Base-by-base conservation (phyloP, 2,113 vertebrate species). In the Pimephales promelas region DNA sequence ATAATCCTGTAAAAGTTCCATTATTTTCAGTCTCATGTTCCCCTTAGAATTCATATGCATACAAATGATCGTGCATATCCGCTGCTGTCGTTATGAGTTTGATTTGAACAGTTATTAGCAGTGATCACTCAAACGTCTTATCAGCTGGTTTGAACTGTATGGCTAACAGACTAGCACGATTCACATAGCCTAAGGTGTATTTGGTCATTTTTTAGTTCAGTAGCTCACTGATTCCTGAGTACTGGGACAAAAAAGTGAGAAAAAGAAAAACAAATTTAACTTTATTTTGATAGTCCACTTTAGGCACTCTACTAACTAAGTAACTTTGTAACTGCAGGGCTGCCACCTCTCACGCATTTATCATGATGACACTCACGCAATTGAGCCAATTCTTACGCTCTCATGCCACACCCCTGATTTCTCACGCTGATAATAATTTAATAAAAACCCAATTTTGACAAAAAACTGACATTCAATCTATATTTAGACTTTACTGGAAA, bases 1-100 rank as follows among this genome's bases (percentile, higher is more conserved):
- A 31, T 81, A 81, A 68, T 68, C 79, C 45, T 68, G 52, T 81
- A 81, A 81, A 26, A 68, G 79, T 81, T 66, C 62, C 18, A 68
- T 68, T 81, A 68, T 18, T 68, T 22, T 81, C 45, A 54, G 31
- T 81, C 79, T 68, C 11, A n/a, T 49, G 45, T 68, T 66, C 45
- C 62, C 26, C 20, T 22, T 66, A 61, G 61, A 68, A 66, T 80
- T 52, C 26, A 68, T 28, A 66, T 80, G 59, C 61, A 66, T 49
- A 10, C 40, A 68, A 68, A 80, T 34, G n/a, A 66, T 80, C 43
- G 22, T 18, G 14, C 45, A 79, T 13, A 56, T 76, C 49, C 5
- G 4, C 26, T 34, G 13, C 28, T 76, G 73, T 2, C 9, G 1
- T 6, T 34, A 20, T 28, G 78, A 28, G 40, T 64, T 64, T 79